A percentile compares a stretch with the other conserved stretches of the same genome.
Evolutionary conservation across 2,797 vertebrate genomes (phyloP).

Genomic region (Arctocebus calabarensis): DNA sequence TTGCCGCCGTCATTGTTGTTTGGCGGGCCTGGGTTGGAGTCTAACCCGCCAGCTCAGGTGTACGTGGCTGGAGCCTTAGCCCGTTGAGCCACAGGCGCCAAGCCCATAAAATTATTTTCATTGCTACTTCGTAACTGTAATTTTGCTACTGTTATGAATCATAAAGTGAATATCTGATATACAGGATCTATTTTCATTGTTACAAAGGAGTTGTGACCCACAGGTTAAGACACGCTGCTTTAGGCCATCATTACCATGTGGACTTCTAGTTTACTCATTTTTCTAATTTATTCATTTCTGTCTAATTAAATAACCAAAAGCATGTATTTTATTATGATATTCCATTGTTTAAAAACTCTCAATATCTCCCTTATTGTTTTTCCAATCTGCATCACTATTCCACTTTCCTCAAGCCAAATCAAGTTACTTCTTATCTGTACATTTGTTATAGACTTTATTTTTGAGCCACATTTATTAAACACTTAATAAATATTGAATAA

Average conservation of each 20-base stretch:
- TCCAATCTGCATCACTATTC: neutral
- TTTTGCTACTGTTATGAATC: too few species aligned
- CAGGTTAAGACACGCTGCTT: too few species aligned
- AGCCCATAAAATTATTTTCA: too few species aligned
- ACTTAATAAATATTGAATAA: neutral
- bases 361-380: neutral
- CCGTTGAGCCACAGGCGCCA: too few species aligned
- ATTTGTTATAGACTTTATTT: neutral
- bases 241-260: neutral
- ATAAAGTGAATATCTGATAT: too few species aligned
- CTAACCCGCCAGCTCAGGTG: too few species aligned
- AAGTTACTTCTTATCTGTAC: neutral
- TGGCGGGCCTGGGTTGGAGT: too few species aligned
- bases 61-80: too few species aligned
- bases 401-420: neutral
- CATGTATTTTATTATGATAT: neutral
- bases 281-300: conserved; percentile 31
- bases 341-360: neutral
- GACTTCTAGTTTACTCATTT: neutral
- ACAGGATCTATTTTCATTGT: too few species aligned
- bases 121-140: too few species aligned
- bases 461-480: neutral
- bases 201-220: too few species aligned
- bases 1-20: too few species aligned
- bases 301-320: neutral